Percentiles rank a stretch among this genome's conserved stretches.
phyloP scores from a whole-genome alignment of 2,113 vertebrate genomes.

The Pelvicachromis taeniatus region DNA sequence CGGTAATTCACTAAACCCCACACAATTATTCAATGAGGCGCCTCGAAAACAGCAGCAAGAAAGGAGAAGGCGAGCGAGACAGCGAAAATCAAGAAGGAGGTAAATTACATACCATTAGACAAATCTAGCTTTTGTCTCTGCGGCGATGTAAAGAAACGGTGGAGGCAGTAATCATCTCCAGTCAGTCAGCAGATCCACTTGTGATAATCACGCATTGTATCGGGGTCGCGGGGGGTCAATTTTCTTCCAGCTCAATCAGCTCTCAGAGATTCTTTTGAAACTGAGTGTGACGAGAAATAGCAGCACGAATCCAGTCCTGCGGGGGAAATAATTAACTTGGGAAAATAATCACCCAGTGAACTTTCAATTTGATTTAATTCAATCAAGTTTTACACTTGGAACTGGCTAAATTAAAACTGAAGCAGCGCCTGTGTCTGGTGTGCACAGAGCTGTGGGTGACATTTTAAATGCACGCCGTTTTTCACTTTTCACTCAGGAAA shows the following conservation, averaged over 20 bases:
- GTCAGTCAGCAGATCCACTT: slow-evolving; percentile 37
- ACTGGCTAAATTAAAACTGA: background rate
- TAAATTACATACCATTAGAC: slow-evolving; percentile 36
- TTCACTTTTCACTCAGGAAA: background rate
- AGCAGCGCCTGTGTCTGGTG: background rate
- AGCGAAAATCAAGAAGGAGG: slow-evolving; percentile 16
- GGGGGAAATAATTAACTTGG: slow-evolving; percentile 21
- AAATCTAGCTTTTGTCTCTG: slow-evolving; percentile 35
- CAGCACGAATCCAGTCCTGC: background rate
- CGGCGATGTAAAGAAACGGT: background rate
- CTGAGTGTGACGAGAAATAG: background rate
- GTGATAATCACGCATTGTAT: slow-evolving; percentile 49
- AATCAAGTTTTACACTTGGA: slow-evolving; percentile 37
- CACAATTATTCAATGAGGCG: slow-evolving; percentile 30
- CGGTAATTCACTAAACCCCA: slow-evolving; percentile 27
- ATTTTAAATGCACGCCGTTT: background rate
- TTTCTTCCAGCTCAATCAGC: slow-evolving; percentile 31
- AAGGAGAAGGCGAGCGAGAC: background rate
- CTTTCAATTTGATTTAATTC: slow-evolving; percentile 20
- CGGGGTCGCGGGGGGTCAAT: background rate
- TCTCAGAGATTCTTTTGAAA: slow-evolving; percentile 12
- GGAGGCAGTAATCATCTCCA: slow-evolving; percentile 23
- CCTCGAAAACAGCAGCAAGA: background rate
- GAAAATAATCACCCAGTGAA: slow-evolving; percentile 41
- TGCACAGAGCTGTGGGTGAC: background rate